These are phyloP conservation scores for Thaumatotibia leucotreta DNA, from an alignment of 1,140 invertebrate genomes.

Conservation along the genomic window DNA sequence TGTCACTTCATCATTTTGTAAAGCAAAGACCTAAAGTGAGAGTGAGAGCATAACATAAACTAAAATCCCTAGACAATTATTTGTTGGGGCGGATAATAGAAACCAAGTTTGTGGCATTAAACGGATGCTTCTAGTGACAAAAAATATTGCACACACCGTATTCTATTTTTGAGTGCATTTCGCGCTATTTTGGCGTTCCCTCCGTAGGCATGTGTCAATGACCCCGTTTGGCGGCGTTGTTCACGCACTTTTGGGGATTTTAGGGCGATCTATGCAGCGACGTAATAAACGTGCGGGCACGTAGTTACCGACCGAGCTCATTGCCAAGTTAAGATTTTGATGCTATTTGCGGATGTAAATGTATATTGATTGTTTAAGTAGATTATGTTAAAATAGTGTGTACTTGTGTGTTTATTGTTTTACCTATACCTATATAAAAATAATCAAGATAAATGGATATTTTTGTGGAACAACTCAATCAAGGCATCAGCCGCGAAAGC, in stretches of 20 bases:
- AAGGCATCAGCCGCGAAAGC: too few species aligned
- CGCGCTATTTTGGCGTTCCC: slow-evolving; percentile 75
- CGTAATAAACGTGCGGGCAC: slow-evolving; percentile 1
- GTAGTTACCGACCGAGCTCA: neutral
- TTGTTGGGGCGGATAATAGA: slow-evolving; percentile 4
- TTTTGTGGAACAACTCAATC: too few species aligned
- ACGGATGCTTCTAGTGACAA: slow-evolving; percentile 54
- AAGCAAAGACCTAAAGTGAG: too few species aligned
- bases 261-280: slow-evolving; percentile 43
- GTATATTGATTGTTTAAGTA: too few species aligned
- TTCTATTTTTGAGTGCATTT: slow-evolving; percentile 75
- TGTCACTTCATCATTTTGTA: too few species aligned
- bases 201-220: slow-evolving; percentile 69
- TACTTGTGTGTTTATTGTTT: too few species aligned
- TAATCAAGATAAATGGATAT: too few species aligned
- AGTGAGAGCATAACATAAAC: too few species aligned
- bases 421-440: too few species aligned
- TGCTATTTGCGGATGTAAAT: slow-evolving; percentile 18
- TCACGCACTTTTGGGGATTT: slow-evolving; percentile 71
- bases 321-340: neutral
- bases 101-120: slow-evolving; percentile 26
- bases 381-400: too few species aligned
- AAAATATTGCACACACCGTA: slow-evolving; percentile 74
- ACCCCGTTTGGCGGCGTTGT: slow-evolving; percentile 68
- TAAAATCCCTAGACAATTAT: neutral